Evolutionary conservation across 1,140 invertebrate genomes (phyloP).

Genomic region (Maniola jurtina): DNA sequence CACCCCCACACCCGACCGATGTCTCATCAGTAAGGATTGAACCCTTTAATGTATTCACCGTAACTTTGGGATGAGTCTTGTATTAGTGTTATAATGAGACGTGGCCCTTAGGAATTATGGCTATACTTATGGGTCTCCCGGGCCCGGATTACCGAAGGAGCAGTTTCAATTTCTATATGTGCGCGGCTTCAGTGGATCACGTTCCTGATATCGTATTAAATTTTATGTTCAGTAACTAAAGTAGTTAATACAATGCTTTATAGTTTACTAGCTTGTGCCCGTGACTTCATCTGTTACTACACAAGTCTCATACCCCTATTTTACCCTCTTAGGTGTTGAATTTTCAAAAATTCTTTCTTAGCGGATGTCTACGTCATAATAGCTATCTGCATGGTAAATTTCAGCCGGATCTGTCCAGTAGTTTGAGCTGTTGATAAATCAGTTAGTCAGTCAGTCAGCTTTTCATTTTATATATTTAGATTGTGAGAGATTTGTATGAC

Average conservation of each 20-base stretch:
- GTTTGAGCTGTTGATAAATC: no score
- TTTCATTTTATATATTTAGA: no score
- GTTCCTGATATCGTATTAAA: conserved; percentile 48
- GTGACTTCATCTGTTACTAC: no score
- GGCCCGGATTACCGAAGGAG: conserved; percentile 63
- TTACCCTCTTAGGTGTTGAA: no score
- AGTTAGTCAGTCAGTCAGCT: no score
- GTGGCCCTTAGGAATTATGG: conserved; percentile 76
- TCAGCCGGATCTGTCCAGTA: no score
- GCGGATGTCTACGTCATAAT: no score
- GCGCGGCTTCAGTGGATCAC: conserved; percentile 48
- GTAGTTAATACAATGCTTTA: background rate
- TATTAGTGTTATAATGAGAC: conserved; percentile 79
- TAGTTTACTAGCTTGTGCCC: no score
- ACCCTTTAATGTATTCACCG: conserved; percentile 78
- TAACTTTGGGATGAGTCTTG: conserved; percentile 77
- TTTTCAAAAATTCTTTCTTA: no score
- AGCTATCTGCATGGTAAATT: no score
- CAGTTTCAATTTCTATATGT: conserved; percentile 72
- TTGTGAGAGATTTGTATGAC: no score
- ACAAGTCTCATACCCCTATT: no score
- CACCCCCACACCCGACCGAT: conserved; percentile 58
- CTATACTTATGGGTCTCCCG: conserved; percentile 66
- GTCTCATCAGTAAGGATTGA: conserved; percentile 78
- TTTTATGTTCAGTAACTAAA: conserved; percentile 7